Percentiles rank a stretch among this genome's conserved stretches.
Conservation (phyloP, 2,113 vertebrate species). For the Ciconia maguari region DNA sequence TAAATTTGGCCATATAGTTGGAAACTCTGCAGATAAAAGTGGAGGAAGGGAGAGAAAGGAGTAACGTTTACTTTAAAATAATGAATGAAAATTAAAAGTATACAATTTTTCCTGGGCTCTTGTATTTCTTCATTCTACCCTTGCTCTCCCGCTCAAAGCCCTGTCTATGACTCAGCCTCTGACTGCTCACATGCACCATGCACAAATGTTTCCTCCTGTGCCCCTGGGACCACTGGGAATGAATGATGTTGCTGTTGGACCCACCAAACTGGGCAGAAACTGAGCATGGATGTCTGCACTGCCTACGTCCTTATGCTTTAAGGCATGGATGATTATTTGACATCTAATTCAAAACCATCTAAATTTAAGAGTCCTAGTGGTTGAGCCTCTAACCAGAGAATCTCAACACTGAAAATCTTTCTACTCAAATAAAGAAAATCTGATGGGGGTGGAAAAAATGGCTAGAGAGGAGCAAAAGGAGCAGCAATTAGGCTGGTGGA, state of each 20-base stretch:
- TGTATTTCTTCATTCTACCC: background rate
- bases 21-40: background rate
- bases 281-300: background rate
- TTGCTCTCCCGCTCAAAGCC: background rate
- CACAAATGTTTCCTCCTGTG: rapidly evolving
- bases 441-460: background rate
- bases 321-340: background rate
- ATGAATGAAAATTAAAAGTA: background rate
- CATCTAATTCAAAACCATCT: background rate
- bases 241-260: background rate
- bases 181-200: background rate
- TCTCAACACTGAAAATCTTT: background rate
- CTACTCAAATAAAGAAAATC: background rate
- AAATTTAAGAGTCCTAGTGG: background rate
- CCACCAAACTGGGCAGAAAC: background rate
- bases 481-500: background rate
- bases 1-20: background rate
- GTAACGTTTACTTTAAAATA: background rate
- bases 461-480: background rate
- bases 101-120: background rate
- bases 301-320: background rate
- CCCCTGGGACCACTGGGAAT: background rate
- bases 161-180: background rate
- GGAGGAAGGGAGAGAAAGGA: background rate
- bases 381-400: background rate